These are phyloP conservation scores for Odontomyia ornata DNA, from an alignment of 2,888 invertebrate genomes.

Conservation along the genomic window DNA sequence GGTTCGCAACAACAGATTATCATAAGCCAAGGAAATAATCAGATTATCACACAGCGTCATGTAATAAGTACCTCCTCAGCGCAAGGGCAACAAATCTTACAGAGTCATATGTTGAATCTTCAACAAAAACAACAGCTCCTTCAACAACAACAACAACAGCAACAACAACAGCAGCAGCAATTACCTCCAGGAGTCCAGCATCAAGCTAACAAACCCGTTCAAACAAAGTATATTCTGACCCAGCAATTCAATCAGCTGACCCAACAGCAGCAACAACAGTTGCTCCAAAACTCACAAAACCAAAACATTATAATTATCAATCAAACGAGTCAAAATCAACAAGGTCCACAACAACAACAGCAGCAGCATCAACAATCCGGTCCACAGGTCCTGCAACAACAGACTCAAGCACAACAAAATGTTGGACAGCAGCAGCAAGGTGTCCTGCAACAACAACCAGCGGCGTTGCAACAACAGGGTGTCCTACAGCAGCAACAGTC, in stretches of 20 bases:
- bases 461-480: conserved; percentile 44
- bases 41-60: conserved; percentile 61
- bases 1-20: conserved; percentile 54
- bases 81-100: conserved; percentile 64
- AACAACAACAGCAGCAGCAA: conserved; percentile 49
- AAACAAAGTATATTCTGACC: conserved; percentile 65
- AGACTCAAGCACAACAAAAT: conserved; percentile 53
- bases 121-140: conserved; percentile 57
- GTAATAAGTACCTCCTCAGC: conserved; percentile 62
- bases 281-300: conserved; percentile 63
- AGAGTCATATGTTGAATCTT: conserved; percentile 61
- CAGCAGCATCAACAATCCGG: conserved; percentile 35
- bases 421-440: conserved; percentile 64
- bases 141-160: conserved; percentile 48
- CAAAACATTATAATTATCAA: conserved; percentile 64
- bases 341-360: conserved; percentile 8
- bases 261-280: conserved; percentile 67
- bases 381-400: conserved; percentile 3
- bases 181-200: conserved; percentile 54
- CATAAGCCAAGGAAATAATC: conserved; percentile 54
- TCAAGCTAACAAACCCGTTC: conserved; percentile 52
- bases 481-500: conserved; percentile 59
- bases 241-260: conserved; percentile 73
- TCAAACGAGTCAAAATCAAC: conserved; percentile 55
- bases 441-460: conserved; percentile 12